A percentile compares a stretch with the other conserved stretches of the same genome.
phyloP scores from a whole-genome alignment of 2,113 vertebrate genomes.

The Archocentrus centrarchus region DNA sequence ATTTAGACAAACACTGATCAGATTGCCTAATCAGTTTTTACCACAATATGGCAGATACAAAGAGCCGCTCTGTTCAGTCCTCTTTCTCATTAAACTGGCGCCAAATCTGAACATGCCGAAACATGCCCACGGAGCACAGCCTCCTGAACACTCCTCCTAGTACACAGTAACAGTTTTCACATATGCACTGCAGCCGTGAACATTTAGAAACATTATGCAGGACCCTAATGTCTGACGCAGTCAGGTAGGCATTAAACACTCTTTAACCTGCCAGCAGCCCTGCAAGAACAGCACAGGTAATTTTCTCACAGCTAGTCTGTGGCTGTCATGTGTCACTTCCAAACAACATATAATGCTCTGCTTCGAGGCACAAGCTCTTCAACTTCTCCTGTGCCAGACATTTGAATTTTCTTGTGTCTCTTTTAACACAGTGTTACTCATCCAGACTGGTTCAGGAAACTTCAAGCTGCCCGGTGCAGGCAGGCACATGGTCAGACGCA shows the following conservation, averaged over 20 bases:
- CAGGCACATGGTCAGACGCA: not conserved
- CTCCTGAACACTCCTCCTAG: not conserved
- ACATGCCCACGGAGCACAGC: not conserved
- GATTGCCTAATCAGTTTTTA: slow-evolving; percentile 27
- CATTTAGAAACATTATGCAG: not conserved
- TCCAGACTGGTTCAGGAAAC: not conserved
- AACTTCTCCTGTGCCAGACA: no score
- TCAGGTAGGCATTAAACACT: not conserved
- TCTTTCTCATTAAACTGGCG: slow-evolving; percentile 1
- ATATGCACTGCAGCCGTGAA: not conserved
- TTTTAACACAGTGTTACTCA: no score
- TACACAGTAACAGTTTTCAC: not conserved
- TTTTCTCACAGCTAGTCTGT: not conserved
- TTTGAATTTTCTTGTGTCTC: no score
- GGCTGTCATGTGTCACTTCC: not conserved
- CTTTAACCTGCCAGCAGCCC: not conserved
- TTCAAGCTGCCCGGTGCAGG: not conserved
- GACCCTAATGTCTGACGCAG: not conserved
- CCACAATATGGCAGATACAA: slow-evolving; percentile 29
- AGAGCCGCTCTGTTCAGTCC: slow-evolving; percentile 34
- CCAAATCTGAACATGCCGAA: slow-evolving; percentile 8
- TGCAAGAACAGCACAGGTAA: not conserved
- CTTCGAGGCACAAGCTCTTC: no score
- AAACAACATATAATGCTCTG: not conserved
- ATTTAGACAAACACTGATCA: not conserved